Conservation (phyloP, 2,888 invertebrate species). For the Argyra leucocephala region DNA sequence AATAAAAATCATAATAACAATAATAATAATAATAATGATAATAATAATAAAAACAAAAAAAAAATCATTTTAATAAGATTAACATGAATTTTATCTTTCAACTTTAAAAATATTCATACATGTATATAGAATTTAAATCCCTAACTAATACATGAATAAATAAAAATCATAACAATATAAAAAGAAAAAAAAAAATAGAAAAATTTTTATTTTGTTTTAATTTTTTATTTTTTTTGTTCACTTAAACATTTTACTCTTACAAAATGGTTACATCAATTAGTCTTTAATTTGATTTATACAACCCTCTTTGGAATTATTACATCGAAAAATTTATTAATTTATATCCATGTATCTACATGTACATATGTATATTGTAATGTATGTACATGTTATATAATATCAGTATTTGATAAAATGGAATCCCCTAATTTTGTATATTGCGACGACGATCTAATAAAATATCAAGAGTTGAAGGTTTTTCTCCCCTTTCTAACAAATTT, state of each 20-base stretch:
- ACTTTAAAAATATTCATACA: background rate
- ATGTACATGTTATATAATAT: no score
- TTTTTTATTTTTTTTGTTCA: background rate
- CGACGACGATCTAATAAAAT: no score
- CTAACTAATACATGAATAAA: background rate
- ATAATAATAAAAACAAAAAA: background rate
- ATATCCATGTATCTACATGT: no score
- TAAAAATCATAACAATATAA: background rate
- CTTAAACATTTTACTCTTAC: background rate
- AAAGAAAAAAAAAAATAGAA: no score
- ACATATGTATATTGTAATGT: no score
- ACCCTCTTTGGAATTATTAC: constrained; percentile 9
- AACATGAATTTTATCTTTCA: background rate
- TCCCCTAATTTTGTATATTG: no score
- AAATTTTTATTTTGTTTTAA: background rate
- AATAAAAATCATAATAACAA: background rate
- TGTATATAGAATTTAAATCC: background rate
- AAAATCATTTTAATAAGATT: background rate
- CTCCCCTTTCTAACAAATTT: no score
- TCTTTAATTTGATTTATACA: constrained; percentile 17
- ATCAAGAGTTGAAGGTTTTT: no score
- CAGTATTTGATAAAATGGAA: no score
- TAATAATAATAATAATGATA: no score
- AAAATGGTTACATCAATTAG: constrained; percentile 14
- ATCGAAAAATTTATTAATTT: background rate